phyloP scores from a whole-genome alignment of 2,888 invertebrate genomes.

The Heliconius charithonia region DNA sequence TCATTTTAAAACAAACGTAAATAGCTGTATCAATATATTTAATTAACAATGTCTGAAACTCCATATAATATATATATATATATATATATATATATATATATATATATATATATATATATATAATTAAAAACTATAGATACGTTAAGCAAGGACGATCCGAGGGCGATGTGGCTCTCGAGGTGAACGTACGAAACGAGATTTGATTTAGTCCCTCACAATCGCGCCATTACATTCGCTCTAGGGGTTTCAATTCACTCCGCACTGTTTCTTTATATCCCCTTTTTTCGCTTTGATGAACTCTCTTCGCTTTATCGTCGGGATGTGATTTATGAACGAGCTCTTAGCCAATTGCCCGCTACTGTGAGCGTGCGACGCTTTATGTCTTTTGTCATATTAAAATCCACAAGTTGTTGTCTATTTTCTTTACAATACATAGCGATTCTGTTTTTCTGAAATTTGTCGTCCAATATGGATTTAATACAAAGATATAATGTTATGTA shows the following conservation, averaged over 20 bases:
- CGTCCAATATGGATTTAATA: too few species aligned
- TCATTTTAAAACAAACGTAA: neutral
- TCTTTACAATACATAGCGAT: neutral
- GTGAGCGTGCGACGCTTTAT: slow-evolving; percentile 10
- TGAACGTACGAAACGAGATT: slow-evolving; percentile 36
- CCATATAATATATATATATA: neutral
- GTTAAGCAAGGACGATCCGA: neutral
- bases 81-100: too few species aligned
- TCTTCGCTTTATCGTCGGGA: slow-evolving; percentile 43
- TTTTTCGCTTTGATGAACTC: slow-evolving; percentile 53
- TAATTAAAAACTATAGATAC: slow-evolving; percentile 13
- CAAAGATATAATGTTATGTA: too few species aligned
- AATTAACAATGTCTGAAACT: neutral
- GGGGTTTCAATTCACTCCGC: slow-evolving; percentile 59
- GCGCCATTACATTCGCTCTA: slow-evolving; percentile 61
- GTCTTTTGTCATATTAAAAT: slow-evolving; percentile 10
- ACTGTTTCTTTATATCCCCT: slow-evolving; percentile 52
- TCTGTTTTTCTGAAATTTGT: neutral
- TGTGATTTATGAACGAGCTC: slow-evolving; percentile 45
- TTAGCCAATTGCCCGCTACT: slow-evolving; percentile 26
- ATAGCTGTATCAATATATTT: neutral
- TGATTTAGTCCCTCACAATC: slow-evolving; percentile 65
- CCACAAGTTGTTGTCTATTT: neutral
- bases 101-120: too few species aligned
- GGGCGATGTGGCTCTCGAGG: slow-evolving; percentile 25